A percentile compares a stretch with the other conserved stretches of the same genome.
Conservation (phyloP, 2,113 vertebrate species). For the Apus apus region DNA sequence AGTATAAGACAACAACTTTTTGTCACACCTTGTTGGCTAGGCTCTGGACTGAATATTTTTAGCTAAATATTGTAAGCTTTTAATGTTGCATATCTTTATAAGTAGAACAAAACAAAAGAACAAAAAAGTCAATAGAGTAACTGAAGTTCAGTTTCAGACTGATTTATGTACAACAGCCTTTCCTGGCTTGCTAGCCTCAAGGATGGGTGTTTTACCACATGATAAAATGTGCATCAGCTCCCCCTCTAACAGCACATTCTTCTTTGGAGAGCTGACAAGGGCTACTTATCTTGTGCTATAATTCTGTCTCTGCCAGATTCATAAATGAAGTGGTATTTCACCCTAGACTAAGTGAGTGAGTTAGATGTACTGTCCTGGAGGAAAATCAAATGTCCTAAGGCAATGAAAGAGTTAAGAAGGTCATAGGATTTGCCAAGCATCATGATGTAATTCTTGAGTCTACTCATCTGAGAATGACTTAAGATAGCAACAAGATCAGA, state of each 20-base stretch:
- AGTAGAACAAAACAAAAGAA: background rate
- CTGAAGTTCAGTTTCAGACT: background rate
- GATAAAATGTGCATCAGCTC: background rate
- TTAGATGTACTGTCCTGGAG: background rate
- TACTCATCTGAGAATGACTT: slow-evolving; percentile 1
- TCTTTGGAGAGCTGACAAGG: slow-evolving; percentile 8
- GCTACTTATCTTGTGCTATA: background rate
- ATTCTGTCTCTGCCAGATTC: background rate
- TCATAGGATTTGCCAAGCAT: background rate
- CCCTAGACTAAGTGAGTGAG: background rate
- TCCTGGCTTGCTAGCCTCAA: background rate
- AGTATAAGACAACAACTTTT: background rate
- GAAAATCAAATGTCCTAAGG: slow-evolving; percentile 15
- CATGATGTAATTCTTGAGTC: background rate
- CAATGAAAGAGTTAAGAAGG: slow-evolving; percentile 34
- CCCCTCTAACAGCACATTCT: slow-evolving; percentile 4
- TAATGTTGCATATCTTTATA: background rate
- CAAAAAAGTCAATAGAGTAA: background rate
- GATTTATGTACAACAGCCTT: background rate
- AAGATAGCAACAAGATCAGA: slow-evolving; percentile 1
- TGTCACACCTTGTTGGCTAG: background rate
- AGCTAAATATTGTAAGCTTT: background rate
- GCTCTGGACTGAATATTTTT: background rate
- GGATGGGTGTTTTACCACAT: background rate
- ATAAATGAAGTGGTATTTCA: slow-evolving; percentile 29